phyloP scores from a whole-genome alignment of 2,113 vertebrate genomes.

The Apus apus region DNA sequence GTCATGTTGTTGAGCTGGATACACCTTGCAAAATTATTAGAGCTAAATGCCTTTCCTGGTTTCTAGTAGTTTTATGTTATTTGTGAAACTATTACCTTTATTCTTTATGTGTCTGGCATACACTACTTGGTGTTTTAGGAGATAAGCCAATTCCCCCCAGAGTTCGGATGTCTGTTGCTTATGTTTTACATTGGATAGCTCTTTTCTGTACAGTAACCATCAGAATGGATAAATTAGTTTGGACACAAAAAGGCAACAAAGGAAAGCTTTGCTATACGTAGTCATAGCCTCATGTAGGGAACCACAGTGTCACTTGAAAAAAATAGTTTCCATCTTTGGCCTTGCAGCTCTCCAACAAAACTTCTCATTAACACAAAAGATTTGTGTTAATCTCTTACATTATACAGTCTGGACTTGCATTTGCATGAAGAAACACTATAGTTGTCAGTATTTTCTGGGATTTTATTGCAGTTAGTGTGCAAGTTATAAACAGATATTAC shows the following conservation, averaged over 20 bases:
- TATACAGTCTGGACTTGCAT: neutral
- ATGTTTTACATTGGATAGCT: neutral
- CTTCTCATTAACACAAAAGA: neutral
- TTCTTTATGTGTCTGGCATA: neutral
- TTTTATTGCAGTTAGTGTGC: neutral
- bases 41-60: neutral
- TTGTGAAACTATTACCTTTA: neutral
- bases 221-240: neutral
- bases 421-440: neutral
- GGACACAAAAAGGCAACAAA: neutral
- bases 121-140: neutral
- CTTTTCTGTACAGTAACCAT: neutral
- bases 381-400: neutral
- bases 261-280: fast-evolving
- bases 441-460: neutral
- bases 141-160: neutral
- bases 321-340: neutral
- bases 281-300: neutral
- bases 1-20: neutral
- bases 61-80: neutral
- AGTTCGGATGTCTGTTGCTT: neutral
- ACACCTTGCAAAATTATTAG: neutral
- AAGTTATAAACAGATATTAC: neutral
- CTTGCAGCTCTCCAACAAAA: neutral
- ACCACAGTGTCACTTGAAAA: neutral